Evolutionary conservation across 2,797 vertebrate genomes (phyloP).

Genomic region (Macroramphosus scolopax): DNA sequence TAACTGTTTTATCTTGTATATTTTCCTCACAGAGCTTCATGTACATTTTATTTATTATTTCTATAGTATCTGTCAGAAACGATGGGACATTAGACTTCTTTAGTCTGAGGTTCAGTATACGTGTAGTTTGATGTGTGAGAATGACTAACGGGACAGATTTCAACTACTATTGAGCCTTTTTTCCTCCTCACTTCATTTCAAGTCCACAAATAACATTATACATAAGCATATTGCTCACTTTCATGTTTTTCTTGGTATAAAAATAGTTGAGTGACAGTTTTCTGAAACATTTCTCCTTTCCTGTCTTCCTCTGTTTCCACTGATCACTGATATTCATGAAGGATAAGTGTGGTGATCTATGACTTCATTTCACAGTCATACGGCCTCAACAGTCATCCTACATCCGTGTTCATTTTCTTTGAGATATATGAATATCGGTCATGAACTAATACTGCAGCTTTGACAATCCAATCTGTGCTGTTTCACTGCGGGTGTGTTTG

Average conservation of each 20-base stretch:
- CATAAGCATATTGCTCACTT: constrained; percentile 33
- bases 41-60: constrained; percentile 74
- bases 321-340: constrained; percentile 35
- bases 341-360: constrained; percentile 33
- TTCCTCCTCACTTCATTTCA: constrained; percentile 20
- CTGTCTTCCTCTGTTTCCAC: constrained; percentile 43
- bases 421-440: constrained; percentile 40
- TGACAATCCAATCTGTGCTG: constrained; percentile 75
- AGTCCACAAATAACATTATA: constrained; percentile 44
- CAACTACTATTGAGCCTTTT: constrained; percentile 37
- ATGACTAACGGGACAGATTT: constrained; percentile 50
- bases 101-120: constrained; percentile 48
- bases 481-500: constrained; percentile 67
- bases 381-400: constrained; percentile 23
- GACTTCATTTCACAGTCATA: constrained; percentile 25
- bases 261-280: constrained; percentile 45
- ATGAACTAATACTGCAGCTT: constrained; percentile 59
- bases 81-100: constrained; percentile 36
- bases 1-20: constrained; percentile 57
- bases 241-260: constrained; percentile 47
- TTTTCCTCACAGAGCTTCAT: constrained; percentile 59
- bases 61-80: constrained; percentile 53
- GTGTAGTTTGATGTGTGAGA: constrained; percentile 40
- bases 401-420: constrained; percentile 44
- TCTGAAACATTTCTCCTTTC: constrained; percentile 36